phyloP scores from a whole-genome alignment of 2,888 invertebrate species.

The Caenorhabditis plicata region DNA sequence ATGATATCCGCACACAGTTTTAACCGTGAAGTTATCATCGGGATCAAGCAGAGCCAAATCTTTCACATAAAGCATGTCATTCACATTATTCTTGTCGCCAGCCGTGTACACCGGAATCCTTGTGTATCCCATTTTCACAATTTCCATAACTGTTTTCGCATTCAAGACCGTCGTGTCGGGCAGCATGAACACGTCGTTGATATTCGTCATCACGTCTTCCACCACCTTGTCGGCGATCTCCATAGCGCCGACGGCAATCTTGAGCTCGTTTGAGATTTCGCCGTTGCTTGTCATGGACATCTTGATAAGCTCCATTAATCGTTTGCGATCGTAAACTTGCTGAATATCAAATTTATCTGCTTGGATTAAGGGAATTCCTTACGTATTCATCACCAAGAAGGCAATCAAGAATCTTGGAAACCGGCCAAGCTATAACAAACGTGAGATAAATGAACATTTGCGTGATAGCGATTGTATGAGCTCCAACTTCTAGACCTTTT shows the following conservation, averaged over 20 bases:
- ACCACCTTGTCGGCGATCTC: conserved; percentile 92
- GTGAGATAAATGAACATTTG: conserved; percentile 81
- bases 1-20: conserved; percentile 70
- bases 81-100: conserved; percentile 51
- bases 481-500: conserved; percentile 65
- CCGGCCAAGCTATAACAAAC: conserved; percentile 76
- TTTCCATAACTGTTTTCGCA: conserved; percentile 94
- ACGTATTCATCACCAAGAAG: conserved; percentile 89
- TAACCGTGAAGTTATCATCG: conserved; percentile 81
- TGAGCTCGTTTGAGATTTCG: conserved; percentile 55
- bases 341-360: conserved; percentile 10
- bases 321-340: conserved; percentile 86
- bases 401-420: conserved; percentile 67
- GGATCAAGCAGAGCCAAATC: conserved; percentile 98
- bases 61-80: conserved; percentile 78
- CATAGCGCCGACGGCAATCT: conserved; percentile 76
- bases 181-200: conserved; percentile 94
- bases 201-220: conserved; percentile 90
- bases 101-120: conserved; percentile 82
- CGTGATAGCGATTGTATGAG: conserved; percentile 49
- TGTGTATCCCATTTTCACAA: conserved; percentile 77
- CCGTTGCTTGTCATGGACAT: conserved; percentile 51
- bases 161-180: conserved; percentile 82
- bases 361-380: neutral
- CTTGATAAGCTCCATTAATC: conserved; percentile 86